Evolutionary conservation across 2,888 invertebrate genomes (phyloP), one percentile per base, ranked within the genome.

Genomic region (Eremobia ochroleuca): DNA sequence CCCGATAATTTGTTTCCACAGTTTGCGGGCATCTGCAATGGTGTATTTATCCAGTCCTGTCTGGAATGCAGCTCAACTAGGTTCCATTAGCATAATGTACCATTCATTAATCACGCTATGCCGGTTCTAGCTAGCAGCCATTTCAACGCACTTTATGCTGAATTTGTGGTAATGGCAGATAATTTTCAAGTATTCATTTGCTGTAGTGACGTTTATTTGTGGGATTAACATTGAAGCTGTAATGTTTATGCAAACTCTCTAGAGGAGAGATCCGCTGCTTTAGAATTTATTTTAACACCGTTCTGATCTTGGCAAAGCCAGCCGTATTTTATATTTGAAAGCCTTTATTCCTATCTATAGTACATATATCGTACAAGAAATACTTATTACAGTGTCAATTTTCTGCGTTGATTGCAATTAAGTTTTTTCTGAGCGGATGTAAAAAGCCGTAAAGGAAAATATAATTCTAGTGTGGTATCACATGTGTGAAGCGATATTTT

Each of bases 41-140:
- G 75, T 73, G 77, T 83, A 83, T 87, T 87, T 87, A 86, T 87
- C 86, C 85, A 77, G 81, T 58, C 86, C 75, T 78, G 85, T 1
- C 81, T 73, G 91, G 91, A 92, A 92, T 92, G 91, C 85, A 78
- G 87, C 76, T 83, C 73, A 83, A 85, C 88, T 87, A 79, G 89
- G 83, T 83, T 77, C 86, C 83, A 87, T 87, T 89, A 82, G 88
- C 87, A 89, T 90, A 91, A 88, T 89, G 87, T 86, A 87, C 85
- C 84, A 88, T 87, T 86, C 88, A 91, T 92, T 91, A 90, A 91
- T 91, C 90, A 91, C 80, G 59, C 81, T 70, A 68, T 73, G 86
- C 83, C 82, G 85, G 85, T 87, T 82, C 80, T 65, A 76, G 67
- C 77, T 11, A 81, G 80, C 77, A 87, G 82, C 73, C 77, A 55